Evolutionary conservation across 2,797 vertebrate species (phyloP).

Genomic region (Decapterus maruadsi): DNA sequence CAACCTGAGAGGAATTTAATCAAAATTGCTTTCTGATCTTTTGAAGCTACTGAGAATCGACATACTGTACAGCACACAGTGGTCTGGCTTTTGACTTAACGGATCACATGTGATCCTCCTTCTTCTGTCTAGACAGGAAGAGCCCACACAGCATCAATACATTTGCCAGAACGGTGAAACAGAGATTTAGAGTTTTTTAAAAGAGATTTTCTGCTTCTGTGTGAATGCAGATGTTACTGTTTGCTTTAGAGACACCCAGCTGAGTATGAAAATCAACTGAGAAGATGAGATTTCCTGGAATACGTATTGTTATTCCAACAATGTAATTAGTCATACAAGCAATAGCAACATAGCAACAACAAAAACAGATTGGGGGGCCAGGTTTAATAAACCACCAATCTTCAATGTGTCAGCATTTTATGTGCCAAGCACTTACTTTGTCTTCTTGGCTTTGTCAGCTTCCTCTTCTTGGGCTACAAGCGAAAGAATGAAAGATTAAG

Average conservation of each 20-base stretch:
- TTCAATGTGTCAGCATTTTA: constrained; percentile 1
- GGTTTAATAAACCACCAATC: not conserved
- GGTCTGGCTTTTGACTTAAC: constrained; percentile 48
- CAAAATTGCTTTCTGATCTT: constrained; percentile 27
- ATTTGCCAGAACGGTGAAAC: constrained; percentile 22
- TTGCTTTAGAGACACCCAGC: constrained; percentile 1
- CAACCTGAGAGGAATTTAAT: constrained; percentile 8
- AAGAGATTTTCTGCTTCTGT: constrained; percentile 13
- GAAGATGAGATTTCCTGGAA: not conserved
- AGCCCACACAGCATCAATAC: constrained; percentile 28
- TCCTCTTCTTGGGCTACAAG: constrained; percentile 66
- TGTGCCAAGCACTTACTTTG: constrained; percentile 75
- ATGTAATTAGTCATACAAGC: constrained; percentile 2
- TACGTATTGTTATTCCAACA: constrained; percentile 18
- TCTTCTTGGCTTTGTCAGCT: constrained; percentile 66
- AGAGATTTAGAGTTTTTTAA: constrained; percentile 5
- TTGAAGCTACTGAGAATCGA: constrained; percentile 4
- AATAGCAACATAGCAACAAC: not conserved
- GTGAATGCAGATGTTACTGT: constrained; percentile 24
- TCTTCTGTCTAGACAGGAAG: constrained; percentile 49
- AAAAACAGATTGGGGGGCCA: not conserved
- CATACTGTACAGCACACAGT: constrained; percentile 13
- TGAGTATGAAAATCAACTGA: not conserved
- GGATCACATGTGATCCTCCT: constrained; percentile 40
- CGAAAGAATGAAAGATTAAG: not conserved